These are phyloP conservation scores for Folsomia manolachei DNA, from an alignment of 2,888 invertebrate genomes.

Conservation along the genomic window DNA sequence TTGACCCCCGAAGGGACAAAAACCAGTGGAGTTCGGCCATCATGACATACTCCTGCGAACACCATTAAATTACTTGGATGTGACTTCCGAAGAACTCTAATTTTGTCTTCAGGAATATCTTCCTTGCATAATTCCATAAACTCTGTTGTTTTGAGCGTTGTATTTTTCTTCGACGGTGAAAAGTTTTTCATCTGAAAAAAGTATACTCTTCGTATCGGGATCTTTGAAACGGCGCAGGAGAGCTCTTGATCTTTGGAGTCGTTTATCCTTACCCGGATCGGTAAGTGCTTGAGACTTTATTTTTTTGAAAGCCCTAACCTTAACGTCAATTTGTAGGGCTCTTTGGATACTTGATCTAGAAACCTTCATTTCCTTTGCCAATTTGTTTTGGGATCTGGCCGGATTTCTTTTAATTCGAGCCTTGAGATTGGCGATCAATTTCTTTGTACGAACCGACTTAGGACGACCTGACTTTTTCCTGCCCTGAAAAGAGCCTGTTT, in stretches of 20 bases:
- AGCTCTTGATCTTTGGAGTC: neutral
- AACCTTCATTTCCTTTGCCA: slow-evolving; percentile 7
- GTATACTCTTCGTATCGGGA: neutral
- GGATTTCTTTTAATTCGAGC: slow-evolving; percentile 11
- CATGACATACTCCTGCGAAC: neutral
- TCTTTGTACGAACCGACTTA: neutral
- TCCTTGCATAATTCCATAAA: neutral
- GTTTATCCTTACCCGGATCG: neutral
- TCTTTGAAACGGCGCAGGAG: neutral
- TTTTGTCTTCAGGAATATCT: neutral
- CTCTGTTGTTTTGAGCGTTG: slow-evolving; percentile 17
- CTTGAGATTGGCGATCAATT: neutral
- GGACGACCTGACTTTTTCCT: neutral
- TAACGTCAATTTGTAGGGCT: slow-evolving; percentile 8
- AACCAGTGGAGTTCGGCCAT: neutral
- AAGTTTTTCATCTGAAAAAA: slow-evolving; percentile 19
- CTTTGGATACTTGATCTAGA: neutral
- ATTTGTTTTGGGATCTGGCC: neutral
- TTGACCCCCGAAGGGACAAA: slow-evolving; percentile 12
- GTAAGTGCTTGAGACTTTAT: neutral
- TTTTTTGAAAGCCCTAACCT: neutral
- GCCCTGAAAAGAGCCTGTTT: neutral
- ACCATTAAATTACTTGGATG: slow-evolving; percentile 8
- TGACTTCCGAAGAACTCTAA: neutral
- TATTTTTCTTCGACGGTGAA: slow-evolving; percentile 9